These are phyloP conservation scores for Oedothorax gibbosus DNA, from an alignment of 1,140 invertebrate species.

Conservation along the genomic window DNA sequence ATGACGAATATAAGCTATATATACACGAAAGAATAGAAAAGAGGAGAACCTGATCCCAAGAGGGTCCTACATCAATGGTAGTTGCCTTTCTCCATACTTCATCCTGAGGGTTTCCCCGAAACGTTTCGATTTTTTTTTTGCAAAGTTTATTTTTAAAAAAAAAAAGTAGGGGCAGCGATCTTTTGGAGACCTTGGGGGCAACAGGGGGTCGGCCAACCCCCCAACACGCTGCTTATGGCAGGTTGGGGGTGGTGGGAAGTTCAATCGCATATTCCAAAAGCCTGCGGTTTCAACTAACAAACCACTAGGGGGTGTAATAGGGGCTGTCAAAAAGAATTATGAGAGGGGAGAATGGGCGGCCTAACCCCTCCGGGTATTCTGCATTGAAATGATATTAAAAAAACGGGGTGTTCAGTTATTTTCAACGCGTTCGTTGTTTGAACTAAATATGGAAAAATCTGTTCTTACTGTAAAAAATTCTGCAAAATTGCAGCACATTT, in stretches of 20 bases:
- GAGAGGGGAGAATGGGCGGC: constrained; percentile 37
- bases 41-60: too few species aligned
- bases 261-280: constrained; percentile 56
- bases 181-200: constrained; percentile 35
- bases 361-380: constrained; percentile 22
- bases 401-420: too few species aligned
- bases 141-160: constrained; percentile 11
- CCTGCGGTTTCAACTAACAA: constrained; percentile 60
- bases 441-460: too few species aligned
- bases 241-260: constrained; percentile 27
- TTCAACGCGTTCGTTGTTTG: too few species aligned
- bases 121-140: too few species aligned
- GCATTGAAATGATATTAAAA: neutral
- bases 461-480: too few species aligned
- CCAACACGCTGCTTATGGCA: constrained; percentile 38
- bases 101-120: too few species aligned
- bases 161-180: constrained; percentile 18
- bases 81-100: too few species aligned
- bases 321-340: constrained; percentile 59
- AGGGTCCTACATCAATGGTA: too few species aligned
- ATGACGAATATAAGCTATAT: too few species aligned
- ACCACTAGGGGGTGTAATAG: constrained; percentile 61
- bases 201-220: neutral
- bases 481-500: too few species aligned
- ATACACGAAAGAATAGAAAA: too few species aligned